Base-by-base conservation (phyloP, 2,113 vertebrate species). In the Uria lomvia region DNA sequence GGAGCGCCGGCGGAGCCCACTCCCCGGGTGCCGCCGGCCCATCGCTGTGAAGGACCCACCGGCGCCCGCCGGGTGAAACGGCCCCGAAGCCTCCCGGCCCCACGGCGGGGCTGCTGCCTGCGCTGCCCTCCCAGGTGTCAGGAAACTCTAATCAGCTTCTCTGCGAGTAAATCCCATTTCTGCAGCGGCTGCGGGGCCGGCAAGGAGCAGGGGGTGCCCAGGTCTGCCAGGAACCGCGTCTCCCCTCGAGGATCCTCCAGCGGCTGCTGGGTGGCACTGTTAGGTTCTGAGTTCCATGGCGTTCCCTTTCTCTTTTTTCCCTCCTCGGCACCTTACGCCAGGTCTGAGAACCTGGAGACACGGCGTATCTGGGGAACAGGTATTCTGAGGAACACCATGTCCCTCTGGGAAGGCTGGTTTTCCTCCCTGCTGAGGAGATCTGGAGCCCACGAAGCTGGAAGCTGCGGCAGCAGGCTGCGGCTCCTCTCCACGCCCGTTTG, bases 41-140 rank as follows among this genome's bases (percentile, higher is more conserved):
- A 0, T 30, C 3, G 3, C 52, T 26, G 38, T 2, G 0, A 21
- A 11, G 84, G 56, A 17, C 11, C 21, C 0, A 0, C 6, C 0
- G 1, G 7, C 66, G 50, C 8, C 8, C 8, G 0, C 0, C 4
- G 1, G 9, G 4, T 6, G 45, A 34, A 1, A 2, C 0, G 0
- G 42, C 74, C 16, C 36, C 1, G 1, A 6, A 34, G 16, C 6
- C 30, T 36, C 15, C 9, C 0, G 3, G 45, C 21, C 67, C 70
- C 11, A 2, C 2, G 0, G 0, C 1, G 7, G 43, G 27, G 15
- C 65, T 63, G 67, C 73, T 40, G 77, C 72, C 43, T 20, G 10
- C 3, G 26, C 5, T 15, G 58, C 70, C 38, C 9, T 38, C 43
- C 24, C 1, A 21, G 27, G 30, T 21, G 38, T 11, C 24, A 9